Percentiles rank a stretch among this genome's conserved stretches.
Evolutionary conservation across 1,140 invertebrate species (phyloP).

Genomic region (Sipha flava): DNA sequence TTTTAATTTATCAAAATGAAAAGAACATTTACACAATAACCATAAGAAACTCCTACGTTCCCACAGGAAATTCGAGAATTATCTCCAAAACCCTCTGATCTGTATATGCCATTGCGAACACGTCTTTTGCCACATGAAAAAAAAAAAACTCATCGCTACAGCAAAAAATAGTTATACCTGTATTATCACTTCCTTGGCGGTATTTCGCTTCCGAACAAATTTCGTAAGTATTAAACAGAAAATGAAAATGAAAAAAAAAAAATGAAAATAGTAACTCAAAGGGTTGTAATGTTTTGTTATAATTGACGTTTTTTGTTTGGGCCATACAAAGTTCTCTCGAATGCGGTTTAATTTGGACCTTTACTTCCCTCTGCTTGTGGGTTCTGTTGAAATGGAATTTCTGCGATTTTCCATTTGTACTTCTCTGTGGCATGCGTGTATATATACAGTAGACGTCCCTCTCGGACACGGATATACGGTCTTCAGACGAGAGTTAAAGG

Average conservation of each 20-base stretch:
- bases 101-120: not conserved
- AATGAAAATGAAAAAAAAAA: not conserved
- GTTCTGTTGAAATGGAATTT: not conserved
- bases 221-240: not conserved
- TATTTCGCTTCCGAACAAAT: not conserved
- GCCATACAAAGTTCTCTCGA: not conserved
- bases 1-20: not conserved
- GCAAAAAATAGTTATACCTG: too few species aligned
- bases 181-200: not conserved
- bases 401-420: conserved; percentile 5
- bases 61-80: not conserved
- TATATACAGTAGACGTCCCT: not conserved
- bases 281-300: not conserved
- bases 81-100: not conserved
- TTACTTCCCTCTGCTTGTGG: not conserved
- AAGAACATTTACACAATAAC: not conserved
- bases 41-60: not conserved
- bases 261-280: not conserved
- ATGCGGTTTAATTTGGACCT: not conserved
- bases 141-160: not conserved
- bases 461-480: not conserved
- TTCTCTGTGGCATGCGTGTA: not conserved
- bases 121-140: not conserved
- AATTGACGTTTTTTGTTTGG: conserved; percentile 22
- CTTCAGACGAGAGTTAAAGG: not conserved